Base-by-base conservation (phyloP, 2,888 invertebrate species). In the Cataglyphis rosenhaueri region DNA sequence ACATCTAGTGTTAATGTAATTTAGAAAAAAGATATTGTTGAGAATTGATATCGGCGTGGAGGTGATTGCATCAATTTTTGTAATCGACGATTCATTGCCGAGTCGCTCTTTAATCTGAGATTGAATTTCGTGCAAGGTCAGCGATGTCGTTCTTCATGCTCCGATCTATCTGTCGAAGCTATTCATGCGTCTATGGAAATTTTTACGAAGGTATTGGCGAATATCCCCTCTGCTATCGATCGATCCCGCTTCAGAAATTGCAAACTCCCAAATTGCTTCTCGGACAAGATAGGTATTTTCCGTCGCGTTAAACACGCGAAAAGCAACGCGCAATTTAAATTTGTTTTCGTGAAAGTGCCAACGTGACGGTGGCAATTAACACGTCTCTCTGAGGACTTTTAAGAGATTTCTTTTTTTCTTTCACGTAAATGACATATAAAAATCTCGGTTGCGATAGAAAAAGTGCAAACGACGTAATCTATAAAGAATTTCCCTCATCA, bases 241-340 rank as follows among this genome's bases (percentile, higher is more conserved):
- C 71, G 44, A 25, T n/a, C 68, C 55, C 57, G 48, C 29, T 35
- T 35, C 70, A 59, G 59, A 59, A 59, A 70, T 79, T 71, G 71
- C 59, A 18, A 25, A 59, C 70, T 44, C 29, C 35, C 18, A 59
- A 79, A 79, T 79, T 71, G 71, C 44, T 70, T 79, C 35, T 70
- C 44, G 71, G 78, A 71, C 71, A 79, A 79, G 59, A 70, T 32
- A 59, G 70, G 44, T 71, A 79, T 79, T 79, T 79, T 79, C 78
- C 78, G 35, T 32, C 21, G 35, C 59, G 59, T 78, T 78, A 44
- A 70, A 18, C 78, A 35, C 59, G 59, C 12, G 18, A 59, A 59
- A 41, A 79, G 32, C 71, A 71, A 44, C 35, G 71, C 48, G 59
- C 71, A 44, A 59, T 71, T 48, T 59, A 70, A 78, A 70, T 70